phyloP scores from a whole-genome alignment of 2,888 invertebrate genomes.

The Melipona beecheii region DNA sequence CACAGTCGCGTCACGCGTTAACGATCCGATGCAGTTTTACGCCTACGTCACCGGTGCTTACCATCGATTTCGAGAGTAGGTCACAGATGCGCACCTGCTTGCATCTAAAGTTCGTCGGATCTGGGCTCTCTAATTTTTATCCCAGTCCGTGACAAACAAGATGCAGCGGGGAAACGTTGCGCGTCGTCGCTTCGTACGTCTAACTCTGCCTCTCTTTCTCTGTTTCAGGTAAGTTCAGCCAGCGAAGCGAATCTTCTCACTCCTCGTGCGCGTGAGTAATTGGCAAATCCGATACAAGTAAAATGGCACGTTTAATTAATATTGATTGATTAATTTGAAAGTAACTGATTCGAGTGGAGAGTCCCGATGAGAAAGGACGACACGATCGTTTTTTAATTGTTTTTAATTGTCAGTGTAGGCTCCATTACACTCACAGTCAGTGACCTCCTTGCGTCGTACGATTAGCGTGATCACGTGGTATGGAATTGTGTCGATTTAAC shows the following conservation, averaged over 20 bases:
- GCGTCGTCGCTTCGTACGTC: background rate
- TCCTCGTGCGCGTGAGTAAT: background rate
- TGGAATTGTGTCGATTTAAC: no score
- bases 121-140: slow-evolving; percentile 17
- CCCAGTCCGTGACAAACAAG: background rate
- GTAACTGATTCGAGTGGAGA: no score
- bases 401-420: no score
- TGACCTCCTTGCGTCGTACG: no score
- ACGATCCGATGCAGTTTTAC: slow-evolving; percentile 48
- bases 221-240: slow-evolving; percentile 1
- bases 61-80: slow-evolving; percentile 58
- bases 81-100: slow-evolving; percentile 57
- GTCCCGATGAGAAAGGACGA: no score
- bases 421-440: no score
- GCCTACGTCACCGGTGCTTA: slow-evolving; percentile 52
- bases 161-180: background rate
- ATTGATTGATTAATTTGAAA: no score
- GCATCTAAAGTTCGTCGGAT: slow-evolving; percentile 23
- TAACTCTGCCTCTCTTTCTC: background rate
- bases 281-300: background rate
- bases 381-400: no score
- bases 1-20: slow-evolving; percentile 30
- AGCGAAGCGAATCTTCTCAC: background rate
- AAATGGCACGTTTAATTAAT: background rate
- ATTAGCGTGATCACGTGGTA: no score